Evolutionary conservation across 2,797 vertebrate species (phyloP), one percentile per base, ranked within the genome.

Genomic region (Enteromius anoplus): DNA sequence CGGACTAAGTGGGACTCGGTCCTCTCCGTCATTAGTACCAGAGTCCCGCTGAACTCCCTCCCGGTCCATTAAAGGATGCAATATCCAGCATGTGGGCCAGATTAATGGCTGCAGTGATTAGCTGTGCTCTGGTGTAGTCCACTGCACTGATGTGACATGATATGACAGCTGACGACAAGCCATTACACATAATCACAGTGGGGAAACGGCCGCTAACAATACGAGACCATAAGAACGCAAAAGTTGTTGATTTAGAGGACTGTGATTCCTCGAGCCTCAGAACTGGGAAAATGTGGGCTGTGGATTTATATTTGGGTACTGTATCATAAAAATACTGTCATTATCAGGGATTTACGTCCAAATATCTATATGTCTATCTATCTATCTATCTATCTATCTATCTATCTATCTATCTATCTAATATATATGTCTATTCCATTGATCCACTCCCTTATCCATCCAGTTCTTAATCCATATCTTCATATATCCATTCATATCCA

Each of bases 51-150:
- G 51, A 83, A 83, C 72, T 76, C 60, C 58, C 62, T 34, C 32
- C 60, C 2, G 32, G 45, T 66, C 80, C 80, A 82, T 82, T 82
- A 82, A 53, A 73, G 34, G 32, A 66, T 53, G 58, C 80, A 53
- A 53, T 53, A 75, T 82, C 60, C 71, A 73, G 80, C 45, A 73
- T 81, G 80, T 49, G 68, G 79, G 80, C 70, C 58, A 51, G 60
- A 75, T 75, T 82, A 75, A 82, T 66, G 71, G 70, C 47, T 26
- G 71, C 11, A 66, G 80, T 29, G 71, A 82, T 82, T 82, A 82
- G 71, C 60, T 82, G 58, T 19, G 32, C 60, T 65, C 45, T 14
- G 58, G 29, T 82, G 45, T 75, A 75, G 80, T 53, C 32, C 58
- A 82, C 58, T 53, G 80, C 49, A 47, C 49, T 82, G 81, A 83